These are phyloP conservation scores for Hydractinia echinata DNA, from an alignment of 30 jellyfish, hydroid and myxozoan genomes.

Conservation along the genomic window DNA sequence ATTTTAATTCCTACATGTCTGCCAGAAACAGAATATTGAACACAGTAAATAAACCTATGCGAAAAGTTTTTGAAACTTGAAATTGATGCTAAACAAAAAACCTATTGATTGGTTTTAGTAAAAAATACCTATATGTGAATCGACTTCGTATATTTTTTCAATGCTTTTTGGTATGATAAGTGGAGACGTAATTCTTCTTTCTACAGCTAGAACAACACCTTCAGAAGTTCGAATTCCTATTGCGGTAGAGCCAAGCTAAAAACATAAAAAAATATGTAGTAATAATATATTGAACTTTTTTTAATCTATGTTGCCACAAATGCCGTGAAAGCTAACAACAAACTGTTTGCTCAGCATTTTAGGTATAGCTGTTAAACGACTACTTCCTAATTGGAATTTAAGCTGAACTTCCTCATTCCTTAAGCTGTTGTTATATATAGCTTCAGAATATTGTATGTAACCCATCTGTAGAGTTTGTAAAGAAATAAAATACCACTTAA, in stretches of 20 bases:
- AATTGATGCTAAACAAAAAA: not conserved
- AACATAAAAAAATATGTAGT: not conserved
- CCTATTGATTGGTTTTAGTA: not conserved
- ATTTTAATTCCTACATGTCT: not conserved
- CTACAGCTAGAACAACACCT: constrained; percentile 99
- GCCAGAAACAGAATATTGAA: not conserved
- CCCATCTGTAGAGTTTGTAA: too few species aligned
- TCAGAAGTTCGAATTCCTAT: constrained; percentile 96
- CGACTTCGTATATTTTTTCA: constrained; percentile 92
- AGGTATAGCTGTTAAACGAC: too few species aligned
- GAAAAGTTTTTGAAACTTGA: not conserved
- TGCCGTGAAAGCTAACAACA: too few species aligned
- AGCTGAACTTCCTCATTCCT: too few species aligned
- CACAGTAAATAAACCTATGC: not conserved
- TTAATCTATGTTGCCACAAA: too few species aligned
- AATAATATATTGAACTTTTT: too few species aligned
- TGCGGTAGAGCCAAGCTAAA: constrained; percentile 99
- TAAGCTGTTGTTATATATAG: too few species aligned
- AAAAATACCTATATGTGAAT: constrained; percentile 76
- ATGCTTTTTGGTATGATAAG: constrained; percentile 93
- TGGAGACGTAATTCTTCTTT: constrained; percentile 94
- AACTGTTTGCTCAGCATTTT: too few species aligned
- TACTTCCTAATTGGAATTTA: too few species aligned
- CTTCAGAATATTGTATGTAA: too few species aligned
- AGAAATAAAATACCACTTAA: too few species aligned